phyloP scores from a whole-genome alignment of 2,113 vertebrate genomes.

The Regulus satrapa region DNA sequence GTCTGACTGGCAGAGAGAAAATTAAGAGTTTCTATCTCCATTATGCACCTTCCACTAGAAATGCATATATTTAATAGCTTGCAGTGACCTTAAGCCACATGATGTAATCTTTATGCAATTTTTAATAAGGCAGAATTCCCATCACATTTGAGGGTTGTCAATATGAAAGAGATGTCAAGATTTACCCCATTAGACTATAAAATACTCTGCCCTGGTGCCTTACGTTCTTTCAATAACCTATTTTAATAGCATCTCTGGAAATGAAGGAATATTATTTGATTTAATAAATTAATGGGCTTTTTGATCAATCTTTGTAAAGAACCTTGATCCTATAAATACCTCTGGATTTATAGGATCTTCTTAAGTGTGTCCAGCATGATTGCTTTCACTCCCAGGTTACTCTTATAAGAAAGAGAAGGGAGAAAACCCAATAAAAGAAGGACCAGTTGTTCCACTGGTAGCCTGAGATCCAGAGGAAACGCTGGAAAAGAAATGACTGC shows the following conservation, averaged over 20 bases:
- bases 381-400: neutral
- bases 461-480: neutral
- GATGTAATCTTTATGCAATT: neutral
- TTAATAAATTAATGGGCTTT: neutral
- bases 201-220: neutral
- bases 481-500: neutral
- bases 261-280: neutral
- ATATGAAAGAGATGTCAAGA: neutral
- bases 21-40: neutral
- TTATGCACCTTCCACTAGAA: neutral
- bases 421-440: neutral
- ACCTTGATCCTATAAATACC: neutral
- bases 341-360: neutral
- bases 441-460: neutral
- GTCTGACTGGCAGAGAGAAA: neutral
- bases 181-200: neutral
- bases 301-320: neutral
- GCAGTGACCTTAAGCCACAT: neutral
- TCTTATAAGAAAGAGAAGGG: neutral
- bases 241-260: slow-evolving; percentile 1
- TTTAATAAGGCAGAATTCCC: neutral
- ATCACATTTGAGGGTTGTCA: neutral
- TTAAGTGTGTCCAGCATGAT: neutral
- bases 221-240: neutral
- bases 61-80: neutral